These are phyloP conservation scores for Patiria miniata DNA, from an alignment of 35 echinoderm and acorn worm genomes.

Conservation along the genomic window DNA sequence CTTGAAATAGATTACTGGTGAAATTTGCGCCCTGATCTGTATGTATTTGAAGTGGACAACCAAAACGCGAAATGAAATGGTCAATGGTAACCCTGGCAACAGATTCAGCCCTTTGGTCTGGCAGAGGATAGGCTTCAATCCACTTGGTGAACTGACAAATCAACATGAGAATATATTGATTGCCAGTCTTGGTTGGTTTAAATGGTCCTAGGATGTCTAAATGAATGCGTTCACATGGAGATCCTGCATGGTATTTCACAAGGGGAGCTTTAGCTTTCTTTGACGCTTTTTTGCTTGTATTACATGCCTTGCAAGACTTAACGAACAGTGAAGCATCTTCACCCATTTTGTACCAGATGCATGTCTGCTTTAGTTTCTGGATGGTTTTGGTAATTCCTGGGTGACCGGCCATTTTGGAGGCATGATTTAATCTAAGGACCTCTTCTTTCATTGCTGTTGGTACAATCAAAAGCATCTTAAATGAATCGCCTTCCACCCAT, in stretches of 20 bases:
- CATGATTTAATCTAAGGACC: background rate
- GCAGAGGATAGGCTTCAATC: conserved; percentile 32
- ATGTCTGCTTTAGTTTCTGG: background rate
- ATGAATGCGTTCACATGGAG: conserved; percentile 31
- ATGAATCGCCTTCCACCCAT: background rate
- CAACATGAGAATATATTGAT: conserved; percentile 46
- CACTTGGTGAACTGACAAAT: conserved; percentile 55
- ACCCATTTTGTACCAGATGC: background rate
- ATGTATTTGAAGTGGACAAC: conserved; percentile 33
- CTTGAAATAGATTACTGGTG: conserved; percentile 31
- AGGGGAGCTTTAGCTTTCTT: background rate
- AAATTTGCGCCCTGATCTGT: conserved; percentile 64
- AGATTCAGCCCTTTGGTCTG: conserved; percentile 34
- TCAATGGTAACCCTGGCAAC: conserved; percentile 21
- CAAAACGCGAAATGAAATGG: conserved; percentile 54
- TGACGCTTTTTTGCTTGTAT: background rate
- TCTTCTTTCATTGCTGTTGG: background rate
- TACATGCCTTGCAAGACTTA: background rate
- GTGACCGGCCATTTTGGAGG: background rate
- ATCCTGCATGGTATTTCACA: background rate
- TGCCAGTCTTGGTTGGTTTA: background rate
- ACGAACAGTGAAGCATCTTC: background rate
- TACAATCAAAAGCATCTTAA: background rate
- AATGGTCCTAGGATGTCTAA: conserved; percentile 30
- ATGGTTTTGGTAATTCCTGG: background rate